These are phyloP conservation scores for Isichthys henryi DNA, from an alignment of 2,113 vertebrate genomes.

Conservation along the genomic window DNA sequence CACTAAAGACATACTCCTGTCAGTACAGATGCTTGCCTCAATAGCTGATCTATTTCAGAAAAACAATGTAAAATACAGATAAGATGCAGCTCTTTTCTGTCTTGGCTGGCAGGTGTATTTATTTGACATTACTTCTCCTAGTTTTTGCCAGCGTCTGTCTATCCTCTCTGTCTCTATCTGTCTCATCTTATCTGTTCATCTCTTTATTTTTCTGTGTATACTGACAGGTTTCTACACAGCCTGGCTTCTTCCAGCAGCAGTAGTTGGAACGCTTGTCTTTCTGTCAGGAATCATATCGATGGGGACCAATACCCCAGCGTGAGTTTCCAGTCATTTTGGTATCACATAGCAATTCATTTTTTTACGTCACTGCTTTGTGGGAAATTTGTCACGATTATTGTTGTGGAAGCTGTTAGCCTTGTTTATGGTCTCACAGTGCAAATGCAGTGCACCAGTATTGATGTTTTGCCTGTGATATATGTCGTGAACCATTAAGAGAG, in stretches of 20 bases:
- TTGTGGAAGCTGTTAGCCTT: not conserved
- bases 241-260: slow-evolving; percentile 66
- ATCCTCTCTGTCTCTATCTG: slow-evolving; percentile 14
- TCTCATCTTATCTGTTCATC: not conserved
- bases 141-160: not conserved
- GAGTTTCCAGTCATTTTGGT: slow-evolving; percentile 35
- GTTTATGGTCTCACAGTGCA: not conserved
- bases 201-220: not conserved
- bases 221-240: slow-evolving; percentile 67
- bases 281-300: slow-evolving; percentile 60
- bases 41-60: not conserved
- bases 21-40: not conserved
- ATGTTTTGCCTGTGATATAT: slow-evolving; percentile 19
- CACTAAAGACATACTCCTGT: not conserved
- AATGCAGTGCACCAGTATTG: not conserved
- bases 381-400: not conserved
- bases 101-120: not conserved
- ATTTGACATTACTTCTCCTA: not conserved
- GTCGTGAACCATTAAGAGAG: slow-evolving; percentile 21
- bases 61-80: not conserved
- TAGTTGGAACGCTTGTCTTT: slow-evolving; percentile 67
- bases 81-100: not conserved
- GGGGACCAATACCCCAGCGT: slow-evolving; percentile 63
- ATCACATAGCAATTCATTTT: not conserved
- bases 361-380: not conserved